Percentiles rank a stretch among this genome's conserved stretches.
These are phyloP conservation scores for Presbytis comata DNA, from an alignment of 2,797 vertebrate species.

Conservation along the genomic window DNA sequence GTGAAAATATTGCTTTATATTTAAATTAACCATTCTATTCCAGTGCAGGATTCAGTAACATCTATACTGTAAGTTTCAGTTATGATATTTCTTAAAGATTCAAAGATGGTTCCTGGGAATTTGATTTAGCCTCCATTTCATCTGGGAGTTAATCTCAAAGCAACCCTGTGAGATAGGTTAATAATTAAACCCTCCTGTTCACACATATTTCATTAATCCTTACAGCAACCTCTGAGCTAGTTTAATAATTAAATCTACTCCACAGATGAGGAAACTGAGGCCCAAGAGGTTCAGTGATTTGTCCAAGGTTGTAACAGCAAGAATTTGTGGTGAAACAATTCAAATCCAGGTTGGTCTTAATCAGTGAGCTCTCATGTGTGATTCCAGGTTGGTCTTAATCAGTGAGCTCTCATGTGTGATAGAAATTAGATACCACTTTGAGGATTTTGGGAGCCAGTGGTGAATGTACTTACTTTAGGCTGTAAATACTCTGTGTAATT, in stretches of 20 bases:
- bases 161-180: not conserved
- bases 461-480: not conserved
- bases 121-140: not conserved
- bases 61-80: not conserved
- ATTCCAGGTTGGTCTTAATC: not conserved
- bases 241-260: not conserved
- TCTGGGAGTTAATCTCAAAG: not conserved
- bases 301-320: not conserved
- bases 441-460: not conserved
- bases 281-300: not conserved
- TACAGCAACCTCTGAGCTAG: not conserved
- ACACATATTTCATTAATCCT: not conserved
- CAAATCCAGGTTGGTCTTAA: not conserved
- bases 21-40: not conserved
- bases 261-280: not conserved
- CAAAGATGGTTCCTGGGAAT: not conserved
- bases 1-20: not conserved
- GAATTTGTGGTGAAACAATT: not conserved
- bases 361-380: not conserved
- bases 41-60: not conserved
- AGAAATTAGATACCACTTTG: not conserved
- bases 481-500: not conserved
- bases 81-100: not conserved
- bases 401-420: not conserved
- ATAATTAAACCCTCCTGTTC: not conserved